Percentiles rank a stretch among this genome's conserved stretches.
These are phyloP conservation scores for Leptarthrus brevirostris DNA, from an alignment of 2,888 invertebrate genomes.

Conservation along the genomic window DNA sequence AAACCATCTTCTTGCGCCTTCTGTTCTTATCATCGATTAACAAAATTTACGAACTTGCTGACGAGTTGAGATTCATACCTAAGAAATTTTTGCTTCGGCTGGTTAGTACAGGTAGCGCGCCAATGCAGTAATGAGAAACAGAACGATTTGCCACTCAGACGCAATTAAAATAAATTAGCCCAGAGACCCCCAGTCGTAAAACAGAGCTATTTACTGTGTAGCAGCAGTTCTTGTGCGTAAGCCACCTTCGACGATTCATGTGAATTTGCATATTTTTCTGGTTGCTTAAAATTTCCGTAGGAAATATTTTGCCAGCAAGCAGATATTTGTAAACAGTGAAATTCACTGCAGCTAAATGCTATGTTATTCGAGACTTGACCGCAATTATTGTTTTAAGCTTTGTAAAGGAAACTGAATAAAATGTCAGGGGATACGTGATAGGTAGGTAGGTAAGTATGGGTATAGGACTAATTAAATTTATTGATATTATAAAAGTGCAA, in stretches of 20 bases:
- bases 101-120: neutral
- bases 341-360: neutral
- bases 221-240: neutral
- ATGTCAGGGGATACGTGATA: too few relatives aligned
- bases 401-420: too few relatives aligned
- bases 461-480: too few relatives aligned
- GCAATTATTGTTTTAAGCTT: too few relatives aligned
- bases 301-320: neutral
- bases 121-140: neutral
- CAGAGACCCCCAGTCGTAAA: conserved; percentile 26
- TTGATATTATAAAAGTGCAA: too few relatives aligned
- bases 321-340: neutral
- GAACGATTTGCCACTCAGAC: conserved; percentile 33
- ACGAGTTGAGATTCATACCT: neutral
- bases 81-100: neutral
- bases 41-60: conserved; percentile 14
- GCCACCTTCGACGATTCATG: neutral
- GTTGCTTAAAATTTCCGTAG: neutral
- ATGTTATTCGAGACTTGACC: too few relatives aligned
- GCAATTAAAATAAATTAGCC: conserved; percentile 41
- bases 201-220: neutral
- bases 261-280: neutral
- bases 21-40: conserved; percentile 26
- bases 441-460: too few relatives aligned
- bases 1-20: conserved; percentile 9